These are phyloP conservation scores for Leucopsar rothschildi DNA, from an alignment of 2,113 vertebrate species.

Conservation along the genomic window DNA sequence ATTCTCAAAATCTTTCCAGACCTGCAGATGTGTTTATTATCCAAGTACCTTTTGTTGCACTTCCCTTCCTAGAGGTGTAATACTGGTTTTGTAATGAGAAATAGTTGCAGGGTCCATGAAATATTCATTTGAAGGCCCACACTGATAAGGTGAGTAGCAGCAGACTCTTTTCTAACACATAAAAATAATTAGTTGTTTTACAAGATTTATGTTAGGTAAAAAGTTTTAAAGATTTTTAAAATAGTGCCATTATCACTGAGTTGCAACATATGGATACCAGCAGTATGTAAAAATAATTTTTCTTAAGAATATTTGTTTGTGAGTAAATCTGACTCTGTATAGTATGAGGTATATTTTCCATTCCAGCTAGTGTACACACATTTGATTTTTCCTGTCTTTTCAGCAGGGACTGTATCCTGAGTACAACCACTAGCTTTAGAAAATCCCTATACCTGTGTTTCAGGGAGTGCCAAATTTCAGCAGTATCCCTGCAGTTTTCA, in stretches of 20 bases:
- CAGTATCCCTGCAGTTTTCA: not conserved
- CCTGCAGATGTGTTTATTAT: conserved; percentile 22
- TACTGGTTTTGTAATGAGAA: conserved; percentile 42
- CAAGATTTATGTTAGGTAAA: conserved; percentile 39
- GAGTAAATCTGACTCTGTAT: not conserved
- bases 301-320: not conserved
- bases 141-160: not conserved
- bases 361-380: not conserved
- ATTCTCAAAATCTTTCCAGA: conserved; percentile 39
- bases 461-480: not conserved
- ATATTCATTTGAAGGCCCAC: not conserved
- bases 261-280: not conserved
- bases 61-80: conserved; percentile 6
- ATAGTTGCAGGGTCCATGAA: conserved; percentile 4
- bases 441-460: not conserved
- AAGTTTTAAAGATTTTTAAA: conserved; percentile 16
- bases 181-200: conserved; percentile 59
- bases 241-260: not conserved
- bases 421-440: not conserved
- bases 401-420: not conserved
- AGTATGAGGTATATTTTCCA: not conserved
- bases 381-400: not conserved
- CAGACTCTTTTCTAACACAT: not conserved
- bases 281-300: not conserved
- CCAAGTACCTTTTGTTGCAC: not conserved